Percentiles rank a stretch among this genome's conserved stretches.
Evolutionary conservation across 2,888 invertebrate genomes (phyloP).

Genomic region (Stenodera caucasica): DNA sequence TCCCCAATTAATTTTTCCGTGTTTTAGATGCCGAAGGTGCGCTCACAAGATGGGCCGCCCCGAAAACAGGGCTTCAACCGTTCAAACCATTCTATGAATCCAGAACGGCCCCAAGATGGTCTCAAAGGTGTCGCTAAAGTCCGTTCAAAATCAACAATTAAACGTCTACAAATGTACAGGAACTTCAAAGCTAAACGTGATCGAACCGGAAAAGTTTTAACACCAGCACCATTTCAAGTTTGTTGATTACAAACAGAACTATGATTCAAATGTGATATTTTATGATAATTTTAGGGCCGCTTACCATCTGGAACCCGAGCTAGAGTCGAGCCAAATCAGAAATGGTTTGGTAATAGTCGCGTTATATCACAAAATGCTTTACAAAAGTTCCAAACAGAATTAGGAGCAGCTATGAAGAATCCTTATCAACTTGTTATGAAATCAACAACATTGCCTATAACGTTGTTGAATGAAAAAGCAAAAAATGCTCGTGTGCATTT

Average conservation of each 20-base stretch:
- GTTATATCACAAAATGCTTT: constrained; percentile 91
- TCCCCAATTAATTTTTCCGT: neutral
- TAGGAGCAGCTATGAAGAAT: constrained; percentile 91
- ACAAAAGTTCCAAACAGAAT: constrained; percentile 90
- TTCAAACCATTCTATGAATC: constrained; percentile 93
- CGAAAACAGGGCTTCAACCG: constrained; percentile 83
- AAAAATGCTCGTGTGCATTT: constrained; percentile 92
- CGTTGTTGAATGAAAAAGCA: constrained; percentile 88
- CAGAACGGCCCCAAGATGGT: constrained; percentile 77
- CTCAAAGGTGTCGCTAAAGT: constrained; percentile 83
- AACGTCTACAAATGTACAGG: constrained; percentile 96
- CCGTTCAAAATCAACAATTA: constrained; percentile 91
- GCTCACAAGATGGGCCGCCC: constrained; percentile 72
- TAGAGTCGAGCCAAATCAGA: constrained; percentile 95
- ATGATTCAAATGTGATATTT: neutral
- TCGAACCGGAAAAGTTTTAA: constrained; percentile 84
- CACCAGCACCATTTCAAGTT: constrained; percentile 93
- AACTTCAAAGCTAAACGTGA: constrained; percentile 96
- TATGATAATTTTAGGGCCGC: constrained; percentile 60
- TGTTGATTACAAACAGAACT: neutral
- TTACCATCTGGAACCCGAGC: constrained; percentile 87
- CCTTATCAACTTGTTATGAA: constrained; percentile 98
- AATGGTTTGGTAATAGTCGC: constrained; percentile 98
- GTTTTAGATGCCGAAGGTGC: constrained; percentile 73
- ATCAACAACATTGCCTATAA: constrained; percentile 92